Evolutionary conservation across 2,888 invertebrate genomes (phyloP), one percentile per base, ranked within the genome.

Genomic region (Phanerotoma sp.): DNA sequence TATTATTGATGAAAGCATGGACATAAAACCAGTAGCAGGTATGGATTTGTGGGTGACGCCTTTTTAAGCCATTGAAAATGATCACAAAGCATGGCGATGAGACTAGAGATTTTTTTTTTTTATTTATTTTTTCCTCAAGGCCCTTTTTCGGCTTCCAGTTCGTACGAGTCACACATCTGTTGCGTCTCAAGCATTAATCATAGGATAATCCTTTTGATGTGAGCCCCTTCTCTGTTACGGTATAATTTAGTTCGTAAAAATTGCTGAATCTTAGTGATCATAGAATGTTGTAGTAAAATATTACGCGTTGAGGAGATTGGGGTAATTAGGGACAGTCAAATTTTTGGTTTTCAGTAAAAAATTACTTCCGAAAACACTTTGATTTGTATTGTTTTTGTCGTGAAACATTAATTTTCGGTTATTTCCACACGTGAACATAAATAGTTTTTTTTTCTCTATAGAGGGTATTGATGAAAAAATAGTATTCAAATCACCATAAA

Each of bases 181-280:
- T 69, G 69, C 68, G 59, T 66, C 62, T 62, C 49, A 46, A 60
- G 62, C 69, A 72, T 72, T 72, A 71, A 72, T 72, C 70, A 71
- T 56, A 58, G 66, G 68, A 72, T 71, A 68, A 72, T 70, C 71
- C 70, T 67, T 72, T 69, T 66, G 65, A 66, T 60, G 66, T 53
- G 35, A 56, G 53, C 55, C 60, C 54, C 55, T 35, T 38, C 42
- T 56, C 10, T 22, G 50, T 61, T 54, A 54, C 49, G 56, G 46
- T 50, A 40, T 62, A 58, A 54, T 56, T 58, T 52, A 18, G 16
- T 38, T 11, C 38, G 9, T 25, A 25, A 9, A 25, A 25, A 1
- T 9, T 9, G 25, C 25, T 7, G 25, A 25, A 25, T 25, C 25
- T 25, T 25, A 5, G 9, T 25, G 25, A 9, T 25, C 25, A 25